These are phyloP conservation scores for Laodelphax striatellus DNA, from an alignment of 1,140 invertebrate species.

Conservation along the genomic window DNA sequence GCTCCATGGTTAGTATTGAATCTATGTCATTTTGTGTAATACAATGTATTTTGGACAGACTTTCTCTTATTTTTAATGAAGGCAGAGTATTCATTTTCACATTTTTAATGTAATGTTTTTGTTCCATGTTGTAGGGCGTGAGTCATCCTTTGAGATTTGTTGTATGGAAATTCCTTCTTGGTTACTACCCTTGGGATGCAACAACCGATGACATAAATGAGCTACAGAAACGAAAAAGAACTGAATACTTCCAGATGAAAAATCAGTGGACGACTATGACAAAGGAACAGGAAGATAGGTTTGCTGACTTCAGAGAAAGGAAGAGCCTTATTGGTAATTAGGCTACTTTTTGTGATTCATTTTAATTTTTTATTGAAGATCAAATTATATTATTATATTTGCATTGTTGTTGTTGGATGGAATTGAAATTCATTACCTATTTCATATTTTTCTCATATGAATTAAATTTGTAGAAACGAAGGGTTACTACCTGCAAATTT, in stretches of 20 bases:
- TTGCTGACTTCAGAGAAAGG: conserved; percentile 77
- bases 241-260: conserved; percentile 93
- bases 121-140: conserved; percentile 42
- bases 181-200: conserved; percentile 77
- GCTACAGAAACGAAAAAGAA: conserved; percentile 54
- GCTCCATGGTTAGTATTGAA: too few relatives aligned
- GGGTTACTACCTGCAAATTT: too few relatives aligned
- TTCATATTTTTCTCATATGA: too few relatives aligned
- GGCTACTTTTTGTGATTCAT: neutral
- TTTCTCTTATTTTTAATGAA: too few relatives aligned
- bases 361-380: neutral
- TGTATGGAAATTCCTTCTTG: conserved; percentile 92
- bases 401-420: too few relatives aligned
- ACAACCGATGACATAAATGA: conserved; percentile 56
- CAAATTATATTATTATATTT: too few relatives aligned
- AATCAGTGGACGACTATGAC: conserved; percentile 90
- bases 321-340: conserved; percentile 81
- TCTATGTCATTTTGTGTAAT: too few relatives aligned
- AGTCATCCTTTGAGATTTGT: conserved; percentile 58
- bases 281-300: conserved; percentile 74
- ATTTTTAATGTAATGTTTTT: neutral
- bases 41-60: too few relatives aligned
- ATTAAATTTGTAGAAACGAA: too few relatives aligned
- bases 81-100: too few relatives aligned
- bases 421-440: too few relatives aligned